Evolutionary conservation across 2,888 invertebrate species (phyloP).

Genomic region (Resseliella maxima): DNA sequence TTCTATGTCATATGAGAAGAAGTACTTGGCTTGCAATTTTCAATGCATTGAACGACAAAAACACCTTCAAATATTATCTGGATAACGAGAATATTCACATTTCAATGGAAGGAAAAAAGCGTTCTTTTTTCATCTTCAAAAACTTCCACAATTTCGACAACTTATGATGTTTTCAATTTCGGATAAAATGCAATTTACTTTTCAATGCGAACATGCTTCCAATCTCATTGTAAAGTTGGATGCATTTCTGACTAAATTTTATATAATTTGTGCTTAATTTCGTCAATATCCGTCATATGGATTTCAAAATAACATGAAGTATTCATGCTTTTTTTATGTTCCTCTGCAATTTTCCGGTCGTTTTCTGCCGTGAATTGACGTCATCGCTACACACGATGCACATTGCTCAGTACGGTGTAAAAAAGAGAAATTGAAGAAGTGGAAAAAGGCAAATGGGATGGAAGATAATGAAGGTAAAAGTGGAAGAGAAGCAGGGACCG

Average conservation of each 20-base stretch:
- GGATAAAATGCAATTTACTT: background rate
- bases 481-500: too few species aligned
- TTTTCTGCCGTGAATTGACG: background rate
- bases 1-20: too few species aligned
- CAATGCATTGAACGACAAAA: background rate
- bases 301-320: background rate
- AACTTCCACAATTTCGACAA: background rate
- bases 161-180: constrained; percentile 34
- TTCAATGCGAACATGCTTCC: background rate
- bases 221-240: too few species aligned
- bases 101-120: too few species aligned
- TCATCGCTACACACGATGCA: background rate
- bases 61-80: background rate
- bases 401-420: too few species aligned
- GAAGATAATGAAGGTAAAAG: too few species aligned
- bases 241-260: background rate
- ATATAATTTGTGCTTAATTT: background rate
- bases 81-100: background rate
- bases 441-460: too few species aligned
- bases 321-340: background rate
- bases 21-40: background rate
- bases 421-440: too few species aligned
- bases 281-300: background rate
- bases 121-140: background rate
- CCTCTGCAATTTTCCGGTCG: too few species aligned